Base-by-base conservation (phyloP, 2,888 invertebrate genomes). In the Eupithecia abbreviata region DNA sequence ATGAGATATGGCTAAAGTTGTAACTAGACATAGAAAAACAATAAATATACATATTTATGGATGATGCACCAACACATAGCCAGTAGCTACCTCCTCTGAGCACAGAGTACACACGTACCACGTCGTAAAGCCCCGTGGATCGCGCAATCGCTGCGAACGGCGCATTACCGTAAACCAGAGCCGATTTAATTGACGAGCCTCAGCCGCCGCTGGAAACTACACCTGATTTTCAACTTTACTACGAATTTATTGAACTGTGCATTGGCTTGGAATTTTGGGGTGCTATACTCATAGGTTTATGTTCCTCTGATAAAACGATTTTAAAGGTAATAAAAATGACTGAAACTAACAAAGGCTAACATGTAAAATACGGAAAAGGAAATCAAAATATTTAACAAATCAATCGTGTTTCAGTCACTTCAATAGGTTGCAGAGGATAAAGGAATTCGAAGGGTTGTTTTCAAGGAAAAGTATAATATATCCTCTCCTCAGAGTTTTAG, bases 121-220 rank as follows among this genome's bases (percentile, higher is more conserved):
- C 72, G 49, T 71, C 77, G 76, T 80, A 80, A 80, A 77, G 69
- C 74, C 41, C 13, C 49, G 43, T 66, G 65, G 76, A 80, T 80
- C 73, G 76, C 49, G 74, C 76, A 76, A 76, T 77, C 78, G 76
- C 76, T 71, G 79, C 72, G 72, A 77, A 74, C 70, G 72, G 47
- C 62, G 58, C 77, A 72, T 73, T 74, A 74, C 58, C 77, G 77
- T 80, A 78, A 80, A 77, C 72, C 68, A 74, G 68, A 73, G n/a
- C 71, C 42, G 76, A 77, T 77, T 71, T 77, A 77, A 77, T 73
- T 76, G 69, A 76, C 74, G 75, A 69, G 62, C 4, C 58, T 43
- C 47, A 68, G 43, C 65, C 62, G 49, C 45, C 13, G 43, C 30
- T 18, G 7, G 13, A 42, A 67, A 41, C 15, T 67, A 67, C 73